These are phyloP conservation scores for Ophion slaviceki DNA, from an alignment of 2,888 invertebrate species.

Conservation along the genomic window DNA sequence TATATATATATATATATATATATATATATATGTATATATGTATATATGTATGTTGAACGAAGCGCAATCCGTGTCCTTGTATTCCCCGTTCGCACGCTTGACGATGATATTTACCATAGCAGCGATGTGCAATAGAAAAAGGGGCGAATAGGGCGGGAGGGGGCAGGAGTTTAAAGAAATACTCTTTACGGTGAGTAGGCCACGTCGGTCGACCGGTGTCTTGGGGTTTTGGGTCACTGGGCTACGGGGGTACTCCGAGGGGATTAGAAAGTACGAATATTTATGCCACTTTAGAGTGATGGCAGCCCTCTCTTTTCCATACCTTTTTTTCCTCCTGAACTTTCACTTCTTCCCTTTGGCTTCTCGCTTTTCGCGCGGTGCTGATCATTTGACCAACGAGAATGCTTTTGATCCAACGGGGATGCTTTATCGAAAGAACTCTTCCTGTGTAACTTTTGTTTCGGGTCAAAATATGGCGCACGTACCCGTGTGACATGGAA, in stretches of 20 bases:
- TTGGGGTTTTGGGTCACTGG: constrained; percentile 76
- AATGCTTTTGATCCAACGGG: neutral
- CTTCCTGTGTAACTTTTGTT: neutral
- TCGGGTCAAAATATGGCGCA: neutral
- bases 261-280: constrained; percentile 73
- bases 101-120: constrained; percentile 57
- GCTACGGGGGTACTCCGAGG: constrained; percentile 67
- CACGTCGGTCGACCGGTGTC: constrained; percentile 67
- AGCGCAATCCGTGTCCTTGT: constrained; percentile 52
- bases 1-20: too few relatives aligned
- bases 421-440: neutral
- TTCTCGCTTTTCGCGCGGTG: neutral
- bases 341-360: constrained; percentile 38
- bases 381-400: constrained; percentile 3
- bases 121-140: constrained; percentile 19
- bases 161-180: neutral
- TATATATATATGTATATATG: too few relatives aligned
- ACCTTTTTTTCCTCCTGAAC: constrained; percentile 6
- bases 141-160: constrained; percentile 10
- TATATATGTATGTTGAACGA: neutral
- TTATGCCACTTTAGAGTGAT: constrained; percentile 67
- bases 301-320: constrained; percentile 26
- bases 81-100: constrained; percentile 54
- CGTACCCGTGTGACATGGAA: neutral
- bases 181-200: constrained; percentile 46